phyloP scores from a whole-genome alignment of 2,113 vertebrate genomes.

The Ciconia maguari region DNA sequence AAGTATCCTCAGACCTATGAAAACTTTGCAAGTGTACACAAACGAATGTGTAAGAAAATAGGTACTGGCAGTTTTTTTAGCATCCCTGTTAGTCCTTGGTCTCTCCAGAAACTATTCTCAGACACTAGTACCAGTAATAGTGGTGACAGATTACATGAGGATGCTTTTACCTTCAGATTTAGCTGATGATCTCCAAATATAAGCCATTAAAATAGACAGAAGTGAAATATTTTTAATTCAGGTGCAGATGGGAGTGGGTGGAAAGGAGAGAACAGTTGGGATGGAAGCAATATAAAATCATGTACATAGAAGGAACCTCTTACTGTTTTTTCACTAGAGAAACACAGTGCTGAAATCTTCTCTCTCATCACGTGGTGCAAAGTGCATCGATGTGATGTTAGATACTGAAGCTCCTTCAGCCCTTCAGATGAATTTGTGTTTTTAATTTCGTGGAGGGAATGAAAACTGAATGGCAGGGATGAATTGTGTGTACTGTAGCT shows the following conservation, averaged over 20 bases:
- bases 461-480: neutral
- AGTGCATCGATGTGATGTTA: neutral
- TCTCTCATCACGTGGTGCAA: neutral
- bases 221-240: constrained; percentile 13
- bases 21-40: neutral
- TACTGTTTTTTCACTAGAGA: neutral
- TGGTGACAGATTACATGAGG: neutral
- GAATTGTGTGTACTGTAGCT: neutral
- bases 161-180: neutral
- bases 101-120: neutral
- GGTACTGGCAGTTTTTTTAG: neutral
- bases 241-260: neutral
- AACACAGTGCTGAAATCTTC: neutral
- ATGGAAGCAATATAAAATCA: neutral
- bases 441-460: neutral
- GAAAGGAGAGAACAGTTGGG: neutral
- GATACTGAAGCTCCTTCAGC: neutral
- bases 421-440: neutral
- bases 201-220: neutral
- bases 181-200: neutral
- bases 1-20: neutral
- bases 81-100: neutral
- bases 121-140: neutral
- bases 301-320: neutral
- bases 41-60: neutral